These are phyloP conservation scores for Palaemon carinicauda DNA, from an alignment of 1,140 invertebrate species.

Conservation along the genomic window DNA sequence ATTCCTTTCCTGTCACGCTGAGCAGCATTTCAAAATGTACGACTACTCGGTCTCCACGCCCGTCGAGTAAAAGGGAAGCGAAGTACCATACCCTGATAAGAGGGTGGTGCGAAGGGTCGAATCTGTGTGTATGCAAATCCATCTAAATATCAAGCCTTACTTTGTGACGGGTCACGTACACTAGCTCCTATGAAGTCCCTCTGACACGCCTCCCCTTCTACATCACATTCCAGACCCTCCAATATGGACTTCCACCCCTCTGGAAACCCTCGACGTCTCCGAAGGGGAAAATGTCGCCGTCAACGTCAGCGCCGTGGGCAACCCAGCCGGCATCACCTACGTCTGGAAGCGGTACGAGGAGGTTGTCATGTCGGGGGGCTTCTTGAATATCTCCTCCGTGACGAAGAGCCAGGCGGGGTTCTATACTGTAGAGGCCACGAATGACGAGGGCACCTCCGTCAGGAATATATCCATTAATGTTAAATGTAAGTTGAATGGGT, in stretches of 20 bases:
- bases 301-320: slow-evolving; percentile 81
- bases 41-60: too few species aligned
- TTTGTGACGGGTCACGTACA: too few species aligned
- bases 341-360: slow-evolving; percentile 85
- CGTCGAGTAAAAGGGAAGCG: too few species aligned
- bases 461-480: slow-evolving; percentile 85
- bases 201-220: not conserved
- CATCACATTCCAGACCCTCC: slow-evolving; percentile 7
- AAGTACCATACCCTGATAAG: too few species aligned
- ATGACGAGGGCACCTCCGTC: slow-evolving; percentile 72
- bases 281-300: slow-evolving; percentile 86
- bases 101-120: too few species aligned
- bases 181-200: too few species aligned
- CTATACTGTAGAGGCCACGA: slow-evolving; percentile 75
- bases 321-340: slow-evolving; percentile 82
- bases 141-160: too few species aligned
- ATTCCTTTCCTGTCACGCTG: too few species aligned
- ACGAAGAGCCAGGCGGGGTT: slow-evolving; percentile 71
- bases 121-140: too few species aligned
- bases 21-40: too few species aligned
- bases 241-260: slow-evolving; percentile 57
- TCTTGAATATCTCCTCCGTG: slow-evolving; percentile 82
- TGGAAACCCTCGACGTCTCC: slow-evolving; percentile 70
- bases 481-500: slow-evolving; percentile 81
- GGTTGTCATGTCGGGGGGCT: slow-evolving; percentile 79